Evolutionary conservation across 2,888 invertebrate species (phyloP).

Genomic region (Pecten maximus): DNA sequence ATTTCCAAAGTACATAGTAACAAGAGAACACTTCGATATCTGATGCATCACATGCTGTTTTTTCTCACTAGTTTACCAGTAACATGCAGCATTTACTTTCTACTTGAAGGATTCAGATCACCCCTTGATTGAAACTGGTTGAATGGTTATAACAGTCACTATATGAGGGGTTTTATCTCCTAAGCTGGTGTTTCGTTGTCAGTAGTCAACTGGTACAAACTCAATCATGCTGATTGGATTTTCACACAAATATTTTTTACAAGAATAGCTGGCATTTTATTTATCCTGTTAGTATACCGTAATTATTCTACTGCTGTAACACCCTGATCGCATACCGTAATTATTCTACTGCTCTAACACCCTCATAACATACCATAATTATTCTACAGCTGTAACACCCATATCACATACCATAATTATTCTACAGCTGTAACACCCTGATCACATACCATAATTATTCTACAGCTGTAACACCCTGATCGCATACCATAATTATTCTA

Average conservation of each 20-base stretch:
- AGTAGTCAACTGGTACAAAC: background rate
- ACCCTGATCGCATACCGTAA: too few relatives aligned
- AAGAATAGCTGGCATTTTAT: background rate
- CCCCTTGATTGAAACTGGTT: background rate
- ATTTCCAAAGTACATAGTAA: constrained; percentile 11
- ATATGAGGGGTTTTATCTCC: background rate
- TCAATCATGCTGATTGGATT: background rate
- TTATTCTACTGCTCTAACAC: too few relatives aligned
- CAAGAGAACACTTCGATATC: background rate
- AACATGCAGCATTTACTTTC: background rate
- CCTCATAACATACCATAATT: too few relatives aligned
- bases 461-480: too few relatives aligned
- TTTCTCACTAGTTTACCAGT: background rate
- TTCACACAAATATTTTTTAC: background rate
- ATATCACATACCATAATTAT: too few relatives aligned
- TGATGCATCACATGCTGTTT: background rate
- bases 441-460: too few relatives aligned
- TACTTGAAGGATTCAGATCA: background rate
- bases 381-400: too few relatives aligned
- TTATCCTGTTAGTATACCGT: background rate
- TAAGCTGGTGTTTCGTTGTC: background rate
- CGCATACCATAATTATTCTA: too few relatives aligned
- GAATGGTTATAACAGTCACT: background rate
- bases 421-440: too few relatives aligned
- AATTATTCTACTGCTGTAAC: too few relatives aligned